Base-by-base conservation (phyloP, 2,797 vertebrate species). In the Myripristis jacobus region DNA sequence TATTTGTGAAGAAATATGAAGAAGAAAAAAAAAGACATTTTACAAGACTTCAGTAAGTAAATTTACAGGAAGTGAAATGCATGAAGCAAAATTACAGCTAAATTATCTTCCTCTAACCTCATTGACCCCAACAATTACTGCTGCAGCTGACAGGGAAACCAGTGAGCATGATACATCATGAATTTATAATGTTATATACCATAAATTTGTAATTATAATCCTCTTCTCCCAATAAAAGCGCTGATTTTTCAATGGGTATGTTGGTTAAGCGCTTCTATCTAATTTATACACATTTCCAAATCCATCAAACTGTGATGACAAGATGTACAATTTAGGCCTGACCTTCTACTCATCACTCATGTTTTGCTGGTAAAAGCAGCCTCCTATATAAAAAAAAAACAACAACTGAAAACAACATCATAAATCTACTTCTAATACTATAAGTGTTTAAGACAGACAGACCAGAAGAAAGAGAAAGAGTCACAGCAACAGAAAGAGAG, bases 361-460 rank as follows among this genome's bases (percentile, higher is more conserved):
- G 36, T 3, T 12, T 13, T 38, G 36, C 36, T 38, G 36, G 11
- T 38, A 11, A 13, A 9, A 38, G 9, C 3, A 38, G 36, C 36
- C 3, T 38, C 36, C 36, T 11, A 38, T 38, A 11, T 11, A 38
- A 38, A 38, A 38, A 31, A 4, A 31, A 31, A 31, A 8, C 4
- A 3, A 38, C 10, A 47, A 22, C 11, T n/a, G 18, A 61, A 36
- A 36, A 36, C 11, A 12, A 38, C 11, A 38, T 11, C 10, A 10
- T n/a, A 13, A 3, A 38, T 38, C 36, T 11, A 38, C 36, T 12
- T 38, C 36, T 38, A 31, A 4, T 31, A 31, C 29, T 31, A 8
- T 31, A 31, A 31, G 11, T 3, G 36, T 38, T 1, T 19, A 73
- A 47, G 5, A 44, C 19, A 71, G 24, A 80, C 75, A 52, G 76